Evolutionary conservation across 2,888 invertebrate genomes (phyloP).

Genomic region (Macaria notata): DNA sequence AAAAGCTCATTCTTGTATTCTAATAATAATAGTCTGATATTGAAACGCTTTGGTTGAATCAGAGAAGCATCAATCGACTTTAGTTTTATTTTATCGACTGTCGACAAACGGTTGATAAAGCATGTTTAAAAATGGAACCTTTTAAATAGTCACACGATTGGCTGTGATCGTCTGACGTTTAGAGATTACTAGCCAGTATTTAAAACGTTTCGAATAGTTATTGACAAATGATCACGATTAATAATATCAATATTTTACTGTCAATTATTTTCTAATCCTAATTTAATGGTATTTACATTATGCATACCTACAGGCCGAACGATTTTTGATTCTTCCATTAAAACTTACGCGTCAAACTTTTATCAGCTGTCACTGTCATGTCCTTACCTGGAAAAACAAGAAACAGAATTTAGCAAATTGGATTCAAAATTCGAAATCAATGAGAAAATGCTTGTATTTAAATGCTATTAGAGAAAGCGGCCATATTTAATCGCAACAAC

Average conservation of each 20-base stretch:
- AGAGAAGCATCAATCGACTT: too few species aligned
- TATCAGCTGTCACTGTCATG: slow-evolving; percentile 1
- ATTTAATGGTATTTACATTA: neutral
- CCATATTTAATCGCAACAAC: slow-evolving; percentile 58
- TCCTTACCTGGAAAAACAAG: slow-evolving; percentile 54
- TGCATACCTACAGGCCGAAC: neutral
- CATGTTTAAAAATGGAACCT: slow-evolving; percentile 68
- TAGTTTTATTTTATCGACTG: neutral
- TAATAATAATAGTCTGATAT: too few species aligned
- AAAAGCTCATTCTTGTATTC: too few species aligned
- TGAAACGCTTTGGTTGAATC: too few species aligned
- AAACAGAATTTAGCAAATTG: neutral
- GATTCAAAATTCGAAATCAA: slow-evolving; percentile 12
- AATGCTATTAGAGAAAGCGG: slow-evolving; percentile 42
- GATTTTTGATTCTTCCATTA: neutral
- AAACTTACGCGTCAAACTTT: slow-evolving; percentile 4
- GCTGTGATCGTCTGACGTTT: slow-evolving; percentile 67
- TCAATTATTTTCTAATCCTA: neutral
- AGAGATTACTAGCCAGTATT: slow-evolving; percentile 65
- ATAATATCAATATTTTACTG: slow-evolving; percentile 24
- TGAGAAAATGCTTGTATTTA: slow-evolving; percentile 28
- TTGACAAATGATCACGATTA: slow-evolving; percentile 73
- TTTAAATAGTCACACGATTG: slow-evolving; percentile 69
- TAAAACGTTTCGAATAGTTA: slow-evolving; percentile 58
- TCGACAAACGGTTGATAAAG: too few species aligned